Evolutionary conservation across 2,113 vertebrate species (phyloP).

Genomic region (Suncus etruscus): DNA sequence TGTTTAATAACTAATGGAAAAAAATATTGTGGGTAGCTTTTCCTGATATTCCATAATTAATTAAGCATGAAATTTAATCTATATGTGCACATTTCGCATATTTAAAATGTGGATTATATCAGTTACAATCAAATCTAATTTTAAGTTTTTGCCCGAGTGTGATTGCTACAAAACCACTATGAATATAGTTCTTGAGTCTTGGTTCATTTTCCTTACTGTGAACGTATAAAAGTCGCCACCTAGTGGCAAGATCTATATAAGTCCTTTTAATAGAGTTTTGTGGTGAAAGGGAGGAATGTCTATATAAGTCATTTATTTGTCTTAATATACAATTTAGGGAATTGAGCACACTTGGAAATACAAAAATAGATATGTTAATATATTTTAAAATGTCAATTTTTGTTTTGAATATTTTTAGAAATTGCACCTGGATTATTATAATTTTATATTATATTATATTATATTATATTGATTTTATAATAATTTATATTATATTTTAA

Average conservation of each 20-base stretch:
- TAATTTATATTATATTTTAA: too few relatives aligned
- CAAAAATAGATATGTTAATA: not conserved
- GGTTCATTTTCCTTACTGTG: not conserved
- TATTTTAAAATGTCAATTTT: too few relatives aligned
- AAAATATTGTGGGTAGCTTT: not conserved
- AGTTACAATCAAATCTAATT: not conserved
- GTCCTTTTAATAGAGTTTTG: not conserved
- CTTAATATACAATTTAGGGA: not conserved
- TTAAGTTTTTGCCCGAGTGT: not conserved
- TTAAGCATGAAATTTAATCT: not conserved
- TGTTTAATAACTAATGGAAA: not conserved
- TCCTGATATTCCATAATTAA: not conserved
- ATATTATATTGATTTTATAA: too few relatives aligned
- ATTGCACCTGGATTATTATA: too few relatives aligned
- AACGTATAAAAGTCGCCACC: conserved; percentile 80
- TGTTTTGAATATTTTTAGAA: too few relatives aligned
- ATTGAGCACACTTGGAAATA: not conserved
- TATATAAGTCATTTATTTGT: not conserved
- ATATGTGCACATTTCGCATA: not conserved
- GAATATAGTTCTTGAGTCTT: not conserved
- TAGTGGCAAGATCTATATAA: conserved; percentile 64
- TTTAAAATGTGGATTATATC: not conserved
- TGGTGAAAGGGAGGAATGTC: not conserved
- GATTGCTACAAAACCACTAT: not conserved
- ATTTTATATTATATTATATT: too few relatives aligned